phyloP scores from a whole-genome alignment of 2,888 invertebrate species.

The Trachelus tabidus region DNA sequence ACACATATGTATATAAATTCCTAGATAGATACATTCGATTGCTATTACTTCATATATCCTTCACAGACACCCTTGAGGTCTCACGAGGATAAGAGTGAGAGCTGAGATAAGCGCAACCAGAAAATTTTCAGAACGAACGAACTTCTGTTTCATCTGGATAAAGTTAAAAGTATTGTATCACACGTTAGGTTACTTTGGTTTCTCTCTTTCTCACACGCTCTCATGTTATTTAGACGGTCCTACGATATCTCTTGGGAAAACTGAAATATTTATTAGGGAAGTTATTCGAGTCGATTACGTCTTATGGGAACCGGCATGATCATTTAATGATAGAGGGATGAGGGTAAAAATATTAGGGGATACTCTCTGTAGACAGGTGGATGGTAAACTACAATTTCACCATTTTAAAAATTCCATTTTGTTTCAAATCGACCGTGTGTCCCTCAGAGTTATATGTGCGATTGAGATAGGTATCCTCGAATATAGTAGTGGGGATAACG shows the following conservation, averaged over 20 bases:
- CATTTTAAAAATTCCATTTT: neutral
- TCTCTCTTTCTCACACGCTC: neutral
- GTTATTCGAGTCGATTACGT: neutral
- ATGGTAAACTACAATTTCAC: neutral
- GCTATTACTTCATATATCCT: neutral
- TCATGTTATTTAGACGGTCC: neutral
- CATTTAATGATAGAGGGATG: neutral
- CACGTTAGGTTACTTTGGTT: neutral
- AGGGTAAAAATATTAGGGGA: neutral
- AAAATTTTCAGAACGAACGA: neutral
- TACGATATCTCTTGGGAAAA: neutral
- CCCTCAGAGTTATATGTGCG: neutral
- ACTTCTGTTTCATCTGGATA: neutral
- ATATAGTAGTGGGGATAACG: neutral
- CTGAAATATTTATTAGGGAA: neutral
- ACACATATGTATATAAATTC: too few relatives aligned
- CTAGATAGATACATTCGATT: neutral
- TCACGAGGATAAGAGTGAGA: neutral
- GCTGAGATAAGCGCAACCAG: neutral
- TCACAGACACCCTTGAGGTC: neutral
- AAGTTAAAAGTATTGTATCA: neutral
- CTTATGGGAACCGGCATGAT: neutral
- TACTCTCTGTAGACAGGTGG: neutral
- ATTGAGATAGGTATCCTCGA: neutral
- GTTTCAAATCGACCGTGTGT: neutral